These are phyloP conservation scores for Pinna nobilis DNA, from an alignment of 1,140 invertebrate species.

Conservation along the genomic window DNA sequence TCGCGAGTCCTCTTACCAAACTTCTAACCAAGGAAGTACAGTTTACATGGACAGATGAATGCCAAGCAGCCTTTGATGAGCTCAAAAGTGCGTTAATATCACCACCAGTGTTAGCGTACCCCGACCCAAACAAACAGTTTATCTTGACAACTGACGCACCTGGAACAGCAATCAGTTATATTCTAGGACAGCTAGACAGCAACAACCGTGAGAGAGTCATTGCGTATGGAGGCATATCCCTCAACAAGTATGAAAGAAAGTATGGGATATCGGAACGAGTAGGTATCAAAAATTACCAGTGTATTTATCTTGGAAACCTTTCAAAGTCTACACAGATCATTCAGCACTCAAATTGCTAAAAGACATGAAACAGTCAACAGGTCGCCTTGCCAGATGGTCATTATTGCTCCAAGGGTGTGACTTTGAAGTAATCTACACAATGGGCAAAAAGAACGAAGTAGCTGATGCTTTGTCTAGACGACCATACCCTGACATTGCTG, in stretches of 20 bases:
- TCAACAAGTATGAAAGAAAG: constrained; percentile 25
- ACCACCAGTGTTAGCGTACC: constrained; percentile 38
- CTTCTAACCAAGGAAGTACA: constrained; percentile 28
- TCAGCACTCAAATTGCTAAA: constrained; percentile 36
- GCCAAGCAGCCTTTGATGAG: constrained; percentile 30
- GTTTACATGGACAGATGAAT: constrained; percentile 35
- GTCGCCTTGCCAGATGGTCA: constrained; percentile 33
- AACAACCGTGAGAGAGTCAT: constrained; percentile 28
- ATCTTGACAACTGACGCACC: constrained; percentile 43
- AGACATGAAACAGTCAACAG: constrained; percentile 19
- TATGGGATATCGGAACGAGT: constrained; percentile 27
- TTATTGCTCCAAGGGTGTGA: constrained; percentile 26
- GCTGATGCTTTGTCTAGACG: constrained; percentile 38
- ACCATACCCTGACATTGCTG: neutral
- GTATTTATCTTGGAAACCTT: constrained; percentile 28
- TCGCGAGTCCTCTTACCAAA: constrained; percentile 26
- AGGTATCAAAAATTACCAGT: constrained; percentile 31
- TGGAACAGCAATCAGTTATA: constrained; percentile 26
- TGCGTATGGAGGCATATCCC: constrained; percentile 34
- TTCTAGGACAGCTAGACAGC: constrained; percentile 22
- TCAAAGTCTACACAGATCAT: constrained; percentile 43
- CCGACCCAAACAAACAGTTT: constrained; percentile 24
- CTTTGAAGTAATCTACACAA: constrained; percentile 30
- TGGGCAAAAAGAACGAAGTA: constrained; percentile 23
- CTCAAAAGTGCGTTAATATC: constrained; percentile 26